Evolutionary conservation across 2,888 invertebrate species (phyloP), one percentile per base, ranked within the genome.

Genomic region (Aporophyla nigra): DNA sequence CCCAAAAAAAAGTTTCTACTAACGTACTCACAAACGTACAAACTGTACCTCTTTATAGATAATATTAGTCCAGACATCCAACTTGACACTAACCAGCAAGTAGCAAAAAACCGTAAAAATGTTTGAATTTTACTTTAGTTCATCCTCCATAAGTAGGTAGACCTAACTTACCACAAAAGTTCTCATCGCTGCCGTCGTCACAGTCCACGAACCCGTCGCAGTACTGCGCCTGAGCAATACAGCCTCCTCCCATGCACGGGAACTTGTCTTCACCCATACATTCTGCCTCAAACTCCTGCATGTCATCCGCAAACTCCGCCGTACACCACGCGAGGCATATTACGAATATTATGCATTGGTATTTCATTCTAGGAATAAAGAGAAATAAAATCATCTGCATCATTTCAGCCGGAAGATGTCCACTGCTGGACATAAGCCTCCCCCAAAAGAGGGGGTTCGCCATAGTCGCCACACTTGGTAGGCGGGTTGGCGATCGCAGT

Each of bases 171-270:
- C 96, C 27, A 77, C 96, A 96, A 65, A 93, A 93, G 70, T 92
- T 92, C 89, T 98, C 97, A 88, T 97, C 97, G 5, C 97, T 97
- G 1, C 96, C 97, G 88, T 98, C 98, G 0, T 90, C 87, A 88
- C 98, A 98, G 90, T 97, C 97, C 0, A 93, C 86, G 1, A 91
- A 93, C 43, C 97, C 97, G 86, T 98, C 97, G 87, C 98, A 98
- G 73, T 97, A 96, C 93, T 97, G 97, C 0, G 93, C 91, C 53
- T 93, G 92, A 0, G 96, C 93, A 62, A 98, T 97, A 87, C 98
- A 98, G 0, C 94, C 95, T 21, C 97, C 97, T 14, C 88, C 89
- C 54, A 87, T 68, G 81, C 97, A 97, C 0, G 86, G 84, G 78
- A 93, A 93, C 74, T 84, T 88, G 27, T 93, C 92, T 43, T 95